Base-by-base conservation (phyloP, 2,888 invertebrate genomes). In the Agrenia bidenticulata region DNA sequence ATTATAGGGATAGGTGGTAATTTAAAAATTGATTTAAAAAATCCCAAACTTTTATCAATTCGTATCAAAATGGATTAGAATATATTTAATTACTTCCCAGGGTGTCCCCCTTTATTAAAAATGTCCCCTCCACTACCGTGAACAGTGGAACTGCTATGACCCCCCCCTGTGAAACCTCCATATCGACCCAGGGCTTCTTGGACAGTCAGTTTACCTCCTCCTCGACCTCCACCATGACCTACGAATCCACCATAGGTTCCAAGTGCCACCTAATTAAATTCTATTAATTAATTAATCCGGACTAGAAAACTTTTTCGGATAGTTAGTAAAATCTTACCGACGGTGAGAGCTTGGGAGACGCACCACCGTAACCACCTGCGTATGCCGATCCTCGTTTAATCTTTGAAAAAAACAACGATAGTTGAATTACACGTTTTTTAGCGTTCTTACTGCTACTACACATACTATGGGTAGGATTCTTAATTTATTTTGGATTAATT, bases 141-240 rank as follows among this genome's bases (percentile, higher is more conserved):
- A 7, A 32, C 32, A 27, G 5, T 55, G 26, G 55, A 32, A 7
- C 55, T 32, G 21, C 19, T 26, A 19, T 55, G 55, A 27, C 27
- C 55, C n/a, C 32, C 32, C 2, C 55, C 32, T 15, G 15, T 23
- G 32, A 27, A 55, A 7, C 55, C 55, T 55, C 55, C 55, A 17
- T 55, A 55, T 7, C 11, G 17, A n/a, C 55, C 55, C n/a, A 55
- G n/a, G 11, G 55, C 55, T 55, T 55, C 55, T 27, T 55, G 55
- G 15, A 55, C 55, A 9, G 55, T 55, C 32, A 26, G 55, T 27
- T 55, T 55, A 2, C 55, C 55, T 27, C n/a, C 11, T 9, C 26
- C 21, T 2, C 55, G 27, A 2, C 55, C 55, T 11, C 27, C 27
- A 9, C n/a, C 27, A 2, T 27, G 26, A 27, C n/a, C 17, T 5